phyloP scores from a whole-genome alignment of 2,888 invertebrate genomes.

The Cotesia congregata region DNA sequence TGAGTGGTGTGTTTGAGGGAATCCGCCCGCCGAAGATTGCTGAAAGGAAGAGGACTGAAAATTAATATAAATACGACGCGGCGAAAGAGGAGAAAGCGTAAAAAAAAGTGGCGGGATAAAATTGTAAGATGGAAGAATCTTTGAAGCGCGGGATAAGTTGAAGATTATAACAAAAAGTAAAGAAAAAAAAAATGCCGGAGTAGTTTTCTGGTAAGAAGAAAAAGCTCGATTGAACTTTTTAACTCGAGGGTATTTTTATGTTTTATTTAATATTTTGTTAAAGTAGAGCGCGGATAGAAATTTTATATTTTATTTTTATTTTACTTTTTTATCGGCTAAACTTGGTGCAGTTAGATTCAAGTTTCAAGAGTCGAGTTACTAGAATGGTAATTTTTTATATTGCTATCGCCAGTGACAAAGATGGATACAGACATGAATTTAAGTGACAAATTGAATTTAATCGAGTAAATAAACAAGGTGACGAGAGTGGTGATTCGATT shows the following conservation, averaged over 20 bases:
- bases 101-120: conserved; percentile 17
- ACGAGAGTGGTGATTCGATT: conserved; percentile 9
- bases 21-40: background rate
- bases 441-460: background rate
- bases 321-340: background rate
- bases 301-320: background rate
- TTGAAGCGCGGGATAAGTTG: conserved; percentile 26
- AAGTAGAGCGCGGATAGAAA: background rate
- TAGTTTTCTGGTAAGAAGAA: conserved; percentile 18
- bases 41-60: conserved; percentile 23
- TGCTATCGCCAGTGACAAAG: background rate
- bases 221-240: background rate
- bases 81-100: conserved; percentile 48
- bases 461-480: background rate
- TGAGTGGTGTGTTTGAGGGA: background rate
- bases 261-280: background rate
- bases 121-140: conserved; percentile 25
- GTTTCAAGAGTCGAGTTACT: background rate
- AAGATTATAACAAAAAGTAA: background rate
- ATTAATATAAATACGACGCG: conserved; percentile 43
- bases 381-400: background rate
- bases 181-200: conserved; percentile 23
- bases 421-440: background rate
- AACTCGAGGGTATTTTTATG: conserved; percentile 4
- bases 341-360: too few species aligned